Base-by-base conservation (phyloP, 2,888 invertebrate species). In the Zele albiditarsus region DNA sequence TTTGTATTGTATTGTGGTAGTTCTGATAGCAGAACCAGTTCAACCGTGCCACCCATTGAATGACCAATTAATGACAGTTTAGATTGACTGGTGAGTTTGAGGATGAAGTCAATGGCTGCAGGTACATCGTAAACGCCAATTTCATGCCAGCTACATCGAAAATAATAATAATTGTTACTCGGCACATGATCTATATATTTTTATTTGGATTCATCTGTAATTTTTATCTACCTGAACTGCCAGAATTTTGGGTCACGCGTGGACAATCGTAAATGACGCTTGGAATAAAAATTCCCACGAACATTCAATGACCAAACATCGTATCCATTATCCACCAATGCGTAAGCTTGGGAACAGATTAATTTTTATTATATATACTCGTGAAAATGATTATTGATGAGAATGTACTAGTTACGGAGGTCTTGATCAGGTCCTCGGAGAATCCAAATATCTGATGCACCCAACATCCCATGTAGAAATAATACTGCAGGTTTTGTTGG, bases 21-120 rank as follows among this genome's bases (percentile, higher is more conserved):
- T 78, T 77, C 75, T n/a, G 86, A 86, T 38, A 86, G 82, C 38
- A 86, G 78, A 63, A 86, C 85, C 73, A 84, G 77, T 65, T 80
- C 76, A 5, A 82, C 77, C 2, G 85, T 84, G 31, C 82, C 78
- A n/a, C 86, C 86, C 86, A 86, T 85, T 4, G 86, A 86, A 69
- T 86, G 84, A 14, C 85, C 86, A 63, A 86, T 78, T 42, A 86
- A 70, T 0, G 85, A 82, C 10, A 86, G 71, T 73, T 79, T 79
- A n/a, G 79, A 73, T 78, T 81, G 78, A 2, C 81, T 80, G 0
- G 86, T 85, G 33, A 72, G 10, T 0, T 76, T 79, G 31, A 86
- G 70, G 4, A 85, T 80, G 71, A 84, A 81, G 76, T 86, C 85
- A 49, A 86, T 84, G 20, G 82, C 75, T 16, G 85, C 81, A 62